A percentile compares a stretch with the other conserved stretches of the same genome.
Evolutionary conservation across 1,140 invertebrate genomes (phyloP).

Genomic region (Eumaeus atala): DNA sequence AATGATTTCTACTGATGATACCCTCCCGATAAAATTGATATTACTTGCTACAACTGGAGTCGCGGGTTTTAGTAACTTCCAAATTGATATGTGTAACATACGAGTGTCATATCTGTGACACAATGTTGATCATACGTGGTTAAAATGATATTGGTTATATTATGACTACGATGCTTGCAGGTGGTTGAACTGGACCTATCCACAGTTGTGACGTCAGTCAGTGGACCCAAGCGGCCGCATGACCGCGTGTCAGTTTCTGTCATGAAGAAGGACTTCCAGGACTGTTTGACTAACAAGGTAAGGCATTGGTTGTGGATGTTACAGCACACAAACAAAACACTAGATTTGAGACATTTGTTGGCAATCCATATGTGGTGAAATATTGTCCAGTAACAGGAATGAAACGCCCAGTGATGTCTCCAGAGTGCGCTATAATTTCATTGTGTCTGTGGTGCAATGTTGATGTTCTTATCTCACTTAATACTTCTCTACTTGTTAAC

Average conservation of each 20-base stretch:
- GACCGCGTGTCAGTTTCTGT: constrained; percentile 92
- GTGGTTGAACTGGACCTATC: constrained; percentile 90
- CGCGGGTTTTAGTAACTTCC: too few species aligned
- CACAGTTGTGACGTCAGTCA: constrained; percentile 94
- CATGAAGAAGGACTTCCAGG: constrained; percentile 93
- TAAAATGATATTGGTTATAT: too few species aligned
- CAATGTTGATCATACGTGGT: background rate
- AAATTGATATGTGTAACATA: too few species aligned
- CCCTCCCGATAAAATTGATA: too few species aligned
- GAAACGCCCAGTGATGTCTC: background rate
- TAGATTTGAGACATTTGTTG: background rate
- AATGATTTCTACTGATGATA: too few species aligned
- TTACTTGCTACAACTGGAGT: too few species aligned
- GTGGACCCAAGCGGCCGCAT: constrained; percentile 97
- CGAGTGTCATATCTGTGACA: background rate
- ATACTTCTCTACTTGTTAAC: background rate
- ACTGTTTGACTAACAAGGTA: constrained; percentile 93
- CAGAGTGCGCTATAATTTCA: background rate
- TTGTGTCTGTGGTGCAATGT: background rate
- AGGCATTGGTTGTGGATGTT: constrained; percentile 28
- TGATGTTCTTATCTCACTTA: background rate
- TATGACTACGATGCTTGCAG: constrained; percentile 58
- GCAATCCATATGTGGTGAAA: background rate
- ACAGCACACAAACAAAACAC: background rate
- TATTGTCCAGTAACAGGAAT: constrained; percentile 7